These are phyloP conservation scores for Andricus quercusramuli DNA, from an alignment of 2,888 invertebrate species.

Conservation along the genomic window DNA sequence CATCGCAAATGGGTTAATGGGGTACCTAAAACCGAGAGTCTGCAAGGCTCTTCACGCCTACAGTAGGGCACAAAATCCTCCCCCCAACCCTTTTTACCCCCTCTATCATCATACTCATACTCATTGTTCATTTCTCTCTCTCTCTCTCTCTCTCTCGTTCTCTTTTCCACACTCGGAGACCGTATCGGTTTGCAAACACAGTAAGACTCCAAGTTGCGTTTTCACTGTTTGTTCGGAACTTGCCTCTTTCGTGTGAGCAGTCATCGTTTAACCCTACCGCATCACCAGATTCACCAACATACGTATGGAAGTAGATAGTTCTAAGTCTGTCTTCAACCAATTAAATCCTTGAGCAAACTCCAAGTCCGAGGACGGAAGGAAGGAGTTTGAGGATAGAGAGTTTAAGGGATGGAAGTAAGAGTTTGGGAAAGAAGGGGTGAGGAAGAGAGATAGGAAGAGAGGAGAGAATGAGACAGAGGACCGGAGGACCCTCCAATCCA, in stretches of 20 bases:
- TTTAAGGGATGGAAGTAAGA: constrained; percentile 4
- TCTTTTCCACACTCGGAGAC: not conserved
- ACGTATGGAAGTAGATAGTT: not conserved
- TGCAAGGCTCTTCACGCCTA: not conserved
- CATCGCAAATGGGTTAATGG: constrained; percentile 66
- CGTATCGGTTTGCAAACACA: not conserved
- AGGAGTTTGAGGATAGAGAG: constrained; percentile 4
- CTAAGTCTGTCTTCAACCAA: not conserved
- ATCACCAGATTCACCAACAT: not conserved
- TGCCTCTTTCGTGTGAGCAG: not conserved
- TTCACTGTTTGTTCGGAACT: not conserved
- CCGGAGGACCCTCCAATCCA: not conserved
- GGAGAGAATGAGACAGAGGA: not conserved
- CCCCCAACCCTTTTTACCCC: not conserved
- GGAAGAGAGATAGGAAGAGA: too few relatives aligned
- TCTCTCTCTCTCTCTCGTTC: not conserved
- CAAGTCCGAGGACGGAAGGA: constrained; percentile 46
- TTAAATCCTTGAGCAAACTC: constrained; percentile 53
- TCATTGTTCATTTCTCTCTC: too few relatives aligned
- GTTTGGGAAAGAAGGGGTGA: not conserved
- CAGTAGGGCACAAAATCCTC: not conserved
- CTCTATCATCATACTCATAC: constrained; percentile 7
- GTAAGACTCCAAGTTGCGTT: not conserved
- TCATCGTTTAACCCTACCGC: not conserved
- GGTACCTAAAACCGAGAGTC: constrained; percentile 56